A percentile compares a stretch with the other conserved stretches of the same genome.
Evolutionary conservation across 2,888 invertebrate genomes (phyloP).

Genomic region (Caenorhabditis parvicauda): DNA sequence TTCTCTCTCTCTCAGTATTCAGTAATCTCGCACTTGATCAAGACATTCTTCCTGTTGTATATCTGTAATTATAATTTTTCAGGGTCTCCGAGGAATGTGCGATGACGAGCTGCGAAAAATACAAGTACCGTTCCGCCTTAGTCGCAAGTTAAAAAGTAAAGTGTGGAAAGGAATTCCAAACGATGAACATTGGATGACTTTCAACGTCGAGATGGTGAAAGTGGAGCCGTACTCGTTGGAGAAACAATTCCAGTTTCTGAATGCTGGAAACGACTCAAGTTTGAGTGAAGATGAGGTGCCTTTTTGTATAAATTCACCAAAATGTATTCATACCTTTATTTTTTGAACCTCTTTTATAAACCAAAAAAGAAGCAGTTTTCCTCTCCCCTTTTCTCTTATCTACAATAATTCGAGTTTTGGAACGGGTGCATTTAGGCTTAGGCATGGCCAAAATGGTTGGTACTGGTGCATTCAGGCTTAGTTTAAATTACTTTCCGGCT

Average conservation of each 20-base stretch:
- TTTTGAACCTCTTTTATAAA: too few species aligned
- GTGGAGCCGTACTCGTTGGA: constrained; percentile 48
- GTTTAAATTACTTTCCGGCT: too few species aligned
- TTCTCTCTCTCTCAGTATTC: too few species aligned
- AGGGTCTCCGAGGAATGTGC: constrained; percentile 57
- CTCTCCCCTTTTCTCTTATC: too few species aligned
- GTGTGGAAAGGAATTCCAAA: constrained; percentile 62
- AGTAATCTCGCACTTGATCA: neutral
- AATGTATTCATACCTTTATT: too few species aligned
- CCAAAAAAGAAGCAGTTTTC: too few species aligned
- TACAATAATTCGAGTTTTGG: too few species aligned
- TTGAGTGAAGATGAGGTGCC: constrained; percentile 46
- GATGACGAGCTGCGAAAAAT: constrained; percentile 57
- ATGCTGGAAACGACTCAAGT: constrained; percentile 51
- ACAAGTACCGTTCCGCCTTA: constrained; percentile 57
- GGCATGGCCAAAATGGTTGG: too few species aligned
- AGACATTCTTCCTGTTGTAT: too few species aligned
- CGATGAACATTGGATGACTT: constrained; percentile 61
- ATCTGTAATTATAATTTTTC: constrained; percentile 6
- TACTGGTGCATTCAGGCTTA: too few species aligned
- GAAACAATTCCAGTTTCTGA: constrained; percentile 54
- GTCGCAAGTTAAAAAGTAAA: constrained; percentile 56
- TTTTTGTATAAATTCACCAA: too few species aligned
- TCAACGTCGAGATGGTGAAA: constrained; percentile 54
- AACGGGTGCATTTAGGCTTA: too few species aligned